A percentile compares a stretch with the other conserved stretches of the same genome.
These are phyloP conservation scores for Linhomoeus sp. DNA, from an alignment of 2,888 invertebrate species.

Conservation along the genomic window DNA sequence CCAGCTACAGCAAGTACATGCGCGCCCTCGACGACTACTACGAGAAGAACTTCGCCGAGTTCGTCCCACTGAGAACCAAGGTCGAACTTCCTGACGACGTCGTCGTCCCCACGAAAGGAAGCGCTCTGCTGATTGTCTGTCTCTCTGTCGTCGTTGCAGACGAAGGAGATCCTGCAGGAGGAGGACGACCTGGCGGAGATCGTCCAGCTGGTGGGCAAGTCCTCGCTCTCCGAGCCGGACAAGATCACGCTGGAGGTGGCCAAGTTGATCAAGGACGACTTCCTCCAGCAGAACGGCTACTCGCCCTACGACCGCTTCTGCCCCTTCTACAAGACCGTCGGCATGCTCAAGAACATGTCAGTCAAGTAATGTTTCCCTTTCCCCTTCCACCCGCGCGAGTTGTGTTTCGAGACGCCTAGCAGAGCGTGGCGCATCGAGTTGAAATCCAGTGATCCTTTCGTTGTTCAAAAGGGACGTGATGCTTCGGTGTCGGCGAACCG, in stretches of 20 bases:
- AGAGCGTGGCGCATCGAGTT: background rate
- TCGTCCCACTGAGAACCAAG: constrained; percentile 88
- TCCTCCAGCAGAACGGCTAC: constrained; percentile 93
- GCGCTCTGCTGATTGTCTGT: background rate
- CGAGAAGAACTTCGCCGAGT: constrained; percentile 90
- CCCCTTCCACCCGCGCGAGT: background rate
- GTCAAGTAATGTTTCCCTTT: constrained; percentile 1
- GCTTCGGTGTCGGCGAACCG: background rate
- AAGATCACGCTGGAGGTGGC: constrained; percentile 98
- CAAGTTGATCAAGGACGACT: constrained; percentile 87
- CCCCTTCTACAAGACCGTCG: constrained; percentile 98
- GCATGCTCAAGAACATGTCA: constrained; percentile 83
- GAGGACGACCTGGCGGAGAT: constrained; percentile 99
- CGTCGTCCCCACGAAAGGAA: background rate
- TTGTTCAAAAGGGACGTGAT: constrained; percentile 1
- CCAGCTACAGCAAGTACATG: constrained; percentile 93
- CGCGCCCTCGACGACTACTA: constrained; percentile 96
- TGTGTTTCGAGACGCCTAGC: background rate
- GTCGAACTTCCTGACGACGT: constrained; percentile 23
- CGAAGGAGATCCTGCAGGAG: constrained; percentile 79
- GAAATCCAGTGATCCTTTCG: background rate
- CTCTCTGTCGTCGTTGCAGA: background rate
- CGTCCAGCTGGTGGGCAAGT: constrained; percentile 94
- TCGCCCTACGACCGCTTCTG: constrained; percentile 59
- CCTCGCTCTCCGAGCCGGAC: constrained; percentile 73